These are phyloP conservation scores for Amiota mariae DNA, from an alignment of 2,888 invertebrate species.

Conservation along the genomic window DNA sequence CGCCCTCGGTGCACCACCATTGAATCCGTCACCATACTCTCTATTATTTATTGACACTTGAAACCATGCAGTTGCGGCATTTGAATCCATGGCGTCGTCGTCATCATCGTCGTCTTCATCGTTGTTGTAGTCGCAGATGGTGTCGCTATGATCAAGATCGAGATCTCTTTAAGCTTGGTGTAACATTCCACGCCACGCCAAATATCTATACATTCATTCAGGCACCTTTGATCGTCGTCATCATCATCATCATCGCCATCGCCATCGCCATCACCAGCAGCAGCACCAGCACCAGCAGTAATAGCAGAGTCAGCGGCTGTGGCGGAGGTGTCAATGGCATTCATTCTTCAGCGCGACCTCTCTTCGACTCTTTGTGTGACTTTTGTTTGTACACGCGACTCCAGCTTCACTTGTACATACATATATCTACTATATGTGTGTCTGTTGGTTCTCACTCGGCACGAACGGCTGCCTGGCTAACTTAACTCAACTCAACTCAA, in stretches of 20 bases:
- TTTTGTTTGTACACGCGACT: no score
- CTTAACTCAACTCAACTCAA: background rate
- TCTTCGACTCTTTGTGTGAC: no score
- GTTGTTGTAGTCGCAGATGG: conserved; percentile 48
- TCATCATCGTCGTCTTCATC: conserved; percentile 37
- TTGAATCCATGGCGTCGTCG: conserved; percentile 52
- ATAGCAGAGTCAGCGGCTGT: no score
- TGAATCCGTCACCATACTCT: conserved; percentile 37
- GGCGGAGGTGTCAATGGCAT: no score
- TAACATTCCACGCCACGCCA: conserved; percentile 42
- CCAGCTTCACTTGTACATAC: no score
- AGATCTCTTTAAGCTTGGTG: conserved; percentile 33
- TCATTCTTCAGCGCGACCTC: no score
- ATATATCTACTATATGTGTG: no score
- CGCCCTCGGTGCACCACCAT: conserved; percentile 28
- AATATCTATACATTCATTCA: background rate
- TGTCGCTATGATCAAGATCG: conserved; percentile 52
- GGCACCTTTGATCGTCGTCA: conserved; percentile 33
- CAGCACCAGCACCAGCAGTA: no score
- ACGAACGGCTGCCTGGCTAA: conserved; percentile 43
- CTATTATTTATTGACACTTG: conserved; percentile 72
- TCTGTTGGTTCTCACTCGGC: background rate
- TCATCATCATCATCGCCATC: no score
- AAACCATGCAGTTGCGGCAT: conserved; percentile 55
- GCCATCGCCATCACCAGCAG: no score